phyloP scores from a whole-genome alignment of 2,797 vertebrate genomes.

The Mus minutoides region DNA sequence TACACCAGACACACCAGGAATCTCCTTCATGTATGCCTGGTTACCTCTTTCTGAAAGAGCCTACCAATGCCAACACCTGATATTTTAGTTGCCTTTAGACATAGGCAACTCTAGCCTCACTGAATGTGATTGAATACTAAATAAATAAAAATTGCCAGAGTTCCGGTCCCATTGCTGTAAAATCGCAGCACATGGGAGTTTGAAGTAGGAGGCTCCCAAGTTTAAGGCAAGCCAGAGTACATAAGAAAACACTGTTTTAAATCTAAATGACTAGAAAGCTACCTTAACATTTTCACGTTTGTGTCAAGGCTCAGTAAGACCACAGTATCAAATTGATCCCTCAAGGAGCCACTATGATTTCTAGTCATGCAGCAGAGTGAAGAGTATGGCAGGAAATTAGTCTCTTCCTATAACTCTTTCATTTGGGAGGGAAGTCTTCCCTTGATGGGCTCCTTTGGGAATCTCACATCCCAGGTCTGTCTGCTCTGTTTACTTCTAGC shows the following conservation, averaged over 20 bases:
- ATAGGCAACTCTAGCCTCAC: neutral
- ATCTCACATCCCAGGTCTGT: neutral
- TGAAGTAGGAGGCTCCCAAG: neutral
- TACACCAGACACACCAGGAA: neutral
- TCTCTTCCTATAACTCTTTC: neutral
- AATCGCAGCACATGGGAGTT: neutral
- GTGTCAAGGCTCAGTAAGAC: neutral
- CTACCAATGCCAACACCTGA: neutral
- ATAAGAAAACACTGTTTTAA: neutral
- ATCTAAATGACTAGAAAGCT: no score
- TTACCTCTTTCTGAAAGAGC: neutral
- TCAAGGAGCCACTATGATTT: neutral
- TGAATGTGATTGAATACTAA: conserved; percentile 10
- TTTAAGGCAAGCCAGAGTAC: neutral
- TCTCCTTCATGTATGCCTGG: neutral
- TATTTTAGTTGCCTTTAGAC: conserved; percentile 22
- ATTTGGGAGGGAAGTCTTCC: neutral
- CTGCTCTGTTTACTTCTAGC: neutral
- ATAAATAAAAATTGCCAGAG: neutral
- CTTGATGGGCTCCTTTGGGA: neutral
- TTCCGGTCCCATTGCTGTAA: neutral
- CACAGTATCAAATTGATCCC: neutral
- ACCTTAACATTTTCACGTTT: neutral
- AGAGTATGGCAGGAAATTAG: neutral
- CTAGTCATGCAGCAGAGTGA: neutral